Percentiles rank a stretch among this genome's conserved stretches.
These are phyloP conservation scores for Eriosoma lanigerum DNA, from an alignment of 1,140 invertebrate genomes.

Conservation along the genomic window DNA sequence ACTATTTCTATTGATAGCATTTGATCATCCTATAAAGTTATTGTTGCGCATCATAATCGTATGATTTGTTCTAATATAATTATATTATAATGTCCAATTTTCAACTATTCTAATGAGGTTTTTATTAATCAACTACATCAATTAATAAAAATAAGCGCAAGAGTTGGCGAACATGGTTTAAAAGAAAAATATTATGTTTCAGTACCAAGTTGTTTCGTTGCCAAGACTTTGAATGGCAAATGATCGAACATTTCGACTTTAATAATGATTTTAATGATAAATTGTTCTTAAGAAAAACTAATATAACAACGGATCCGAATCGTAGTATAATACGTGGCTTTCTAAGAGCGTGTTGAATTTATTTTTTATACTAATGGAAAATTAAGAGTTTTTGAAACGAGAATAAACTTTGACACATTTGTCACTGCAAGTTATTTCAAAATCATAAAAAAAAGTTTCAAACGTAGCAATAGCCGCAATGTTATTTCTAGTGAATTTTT, in stretches of 20 bases:
- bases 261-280: conserved; percentile 19
- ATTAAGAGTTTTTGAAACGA: conserved; percentile 15
- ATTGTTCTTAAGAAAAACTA: conserved; percentile 4
- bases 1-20: no score
- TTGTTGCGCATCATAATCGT: no score
- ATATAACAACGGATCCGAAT: background rate
- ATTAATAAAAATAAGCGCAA: no score
- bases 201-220: background rate
- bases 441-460: background rate
- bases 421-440: background rate
- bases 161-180: no score
- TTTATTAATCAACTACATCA: no score
- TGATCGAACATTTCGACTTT: background rate
- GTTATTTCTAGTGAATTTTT: no score
- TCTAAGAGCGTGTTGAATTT: background rate
- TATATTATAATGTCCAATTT: no score
- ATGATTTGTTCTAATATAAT: no score
- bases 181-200: no score
- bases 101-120: no score
- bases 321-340: no score
- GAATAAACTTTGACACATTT: background rate
- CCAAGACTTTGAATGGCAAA: background rate
- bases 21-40: no score
- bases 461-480: background rate
- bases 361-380: background rate